Base-by-base conservation (phyloP, 2,888 invertebrate genomes). In the Tuta absoluta region DNA sequence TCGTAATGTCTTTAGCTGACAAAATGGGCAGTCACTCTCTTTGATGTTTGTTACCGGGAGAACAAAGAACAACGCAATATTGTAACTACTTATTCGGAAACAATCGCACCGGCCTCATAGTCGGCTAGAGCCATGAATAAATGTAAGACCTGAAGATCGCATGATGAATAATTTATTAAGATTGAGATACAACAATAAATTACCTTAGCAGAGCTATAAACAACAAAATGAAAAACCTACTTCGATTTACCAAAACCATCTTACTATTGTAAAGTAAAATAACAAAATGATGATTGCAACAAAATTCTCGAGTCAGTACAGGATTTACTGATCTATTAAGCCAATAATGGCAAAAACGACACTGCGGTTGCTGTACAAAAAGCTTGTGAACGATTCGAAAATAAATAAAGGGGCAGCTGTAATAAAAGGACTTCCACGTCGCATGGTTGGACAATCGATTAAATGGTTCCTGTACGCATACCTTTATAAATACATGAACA, bases 391-490 rank as follows among this genome's bases (percentile, higher is more conserved):
- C 79, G 81, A 80, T 85, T 85, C 85, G 84, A 84, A 87, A 85
- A 86, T 86, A 85, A 81, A 87, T 84, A 84, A 80, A 85, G 75
- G 82, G 78, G 81, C 89, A 88, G 84, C 84, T 78, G 78, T 80
- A 86, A 89, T 89, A 84, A 90, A 86, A 85, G 88, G 82, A 83
- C 78, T 83, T 87, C 81, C 85, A 82, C 72, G 79, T 79, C 78
- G 79, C 80, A 82, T 83, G 84, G 82, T 79, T 83, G 85, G 85
- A 83, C 88, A 87, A 88, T 87, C 86, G 84, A 86, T 87, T 85
- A 82, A 82, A 84, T 82, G 78, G 78, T 75, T 72, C 73, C 74
- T 71, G 73, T 78, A 77, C 72, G 56, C 28, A 69, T 75, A 78
- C 72, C 57, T 65, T 66, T 53, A 72, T 72, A 58, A 73, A 64